phyloP scores from a whole-genome alignment of 2,888 invertebrate species.

The Megamerina dolium region DNA sequence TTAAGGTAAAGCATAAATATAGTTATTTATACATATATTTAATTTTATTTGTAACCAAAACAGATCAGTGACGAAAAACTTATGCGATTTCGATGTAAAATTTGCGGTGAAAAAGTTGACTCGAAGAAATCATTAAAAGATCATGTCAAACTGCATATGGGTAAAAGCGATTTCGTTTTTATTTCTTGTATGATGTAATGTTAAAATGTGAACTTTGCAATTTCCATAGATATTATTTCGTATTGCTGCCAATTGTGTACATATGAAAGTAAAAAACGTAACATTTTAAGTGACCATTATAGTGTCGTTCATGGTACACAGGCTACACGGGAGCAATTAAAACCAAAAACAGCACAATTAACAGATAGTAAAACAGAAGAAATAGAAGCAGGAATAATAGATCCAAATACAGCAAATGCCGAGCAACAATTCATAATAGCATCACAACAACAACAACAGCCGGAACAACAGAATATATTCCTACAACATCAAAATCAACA shows the following conservation, averaged over 20 bases:
- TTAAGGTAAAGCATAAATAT: no score
- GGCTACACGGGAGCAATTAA: slow-evolving; percentile 23
- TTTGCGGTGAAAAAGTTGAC: slow-evolving; percentile 31
- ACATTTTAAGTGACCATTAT: slow-evolving; percentile 31
- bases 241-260: slow-evolving; percentile 33
- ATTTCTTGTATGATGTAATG: not conserved
- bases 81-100: slow-evolving; percentile 35
- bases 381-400: not conserved
- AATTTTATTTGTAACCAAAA: no score
- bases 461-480: not conserved
- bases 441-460: not conserved
- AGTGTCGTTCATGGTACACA: slow-evolving; percentile 22
- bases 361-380: not conserved
- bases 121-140: slow-evolving; percentile 34
- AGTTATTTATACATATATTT: no score
- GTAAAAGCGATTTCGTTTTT: slow-evolving; percentile 18
- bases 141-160: slow-evolving; percentile 36
- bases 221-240: slow-evolving; percentile 26
- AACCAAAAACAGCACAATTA: slow-evolving; percentile 19
- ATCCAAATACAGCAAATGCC: not conserved
- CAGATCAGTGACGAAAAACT: no score
- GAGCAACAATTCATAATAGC: slow-evolving; percentile 7
- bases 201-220: not conserved
- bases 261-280: slow-evolving; percentile 28
- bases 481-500: no score